Conservation (phyloP, 2,113 vertebrate species). For the Gnathonemus longibarbis region DNA sequence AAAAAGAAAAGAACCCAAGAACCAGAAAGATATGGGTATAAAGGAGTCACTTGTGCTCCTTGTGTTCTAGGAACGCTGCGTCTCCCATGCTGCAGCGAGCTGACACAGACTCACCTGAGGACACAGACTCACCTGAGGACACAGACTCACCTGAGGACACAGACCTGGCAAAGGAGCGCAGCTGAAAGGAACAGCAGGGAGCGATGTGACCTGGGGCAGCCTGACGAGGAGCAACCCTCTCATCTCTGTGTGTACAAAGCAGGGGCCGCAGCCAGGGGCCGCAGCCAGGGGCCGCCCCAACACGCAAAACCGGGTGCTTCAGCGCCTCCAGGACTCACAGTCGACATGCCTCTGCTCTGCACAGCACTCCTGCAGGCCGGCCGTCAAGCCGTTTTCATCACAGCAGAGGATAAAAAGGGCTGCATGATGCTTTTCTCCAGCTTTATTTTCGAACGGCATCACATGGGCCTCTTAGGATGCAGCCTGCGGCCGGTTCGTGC, state of each 20-base stretch:
- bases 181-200: background rate
- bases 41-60: background rate
- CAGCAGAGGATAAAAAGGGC: background rate
- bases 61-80: too few species aligned
- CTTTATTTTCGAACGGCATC: constrained; percentile 29
- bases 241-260: background rate
- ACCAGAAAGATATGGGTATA: background rate
- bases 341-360: background rate
- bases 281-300: background rate
- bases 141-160: background rate
- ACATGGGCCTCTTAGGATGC: constrained; percentile 46
- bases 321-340: background rate
- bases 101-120: background rate
- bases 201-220: background rate
- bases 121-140: background rate
- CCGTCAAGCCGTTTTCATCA: background rate
- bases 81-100: background rate
- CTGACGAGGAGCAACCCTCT: background rate
- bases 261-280: too few species aligned
- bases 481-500: constrained; percentile 50
- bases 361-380: background rate
- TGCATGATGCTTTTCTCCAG: background rate
- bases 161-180: background rate
- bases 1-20: background rate
- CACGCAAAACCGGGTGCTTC: background rate